These are phyloP conservation scores for Myodes glareolus DNA, from an alignment of 2,113 vertebrate genomes.

Conservation along the genomic window DNA sequence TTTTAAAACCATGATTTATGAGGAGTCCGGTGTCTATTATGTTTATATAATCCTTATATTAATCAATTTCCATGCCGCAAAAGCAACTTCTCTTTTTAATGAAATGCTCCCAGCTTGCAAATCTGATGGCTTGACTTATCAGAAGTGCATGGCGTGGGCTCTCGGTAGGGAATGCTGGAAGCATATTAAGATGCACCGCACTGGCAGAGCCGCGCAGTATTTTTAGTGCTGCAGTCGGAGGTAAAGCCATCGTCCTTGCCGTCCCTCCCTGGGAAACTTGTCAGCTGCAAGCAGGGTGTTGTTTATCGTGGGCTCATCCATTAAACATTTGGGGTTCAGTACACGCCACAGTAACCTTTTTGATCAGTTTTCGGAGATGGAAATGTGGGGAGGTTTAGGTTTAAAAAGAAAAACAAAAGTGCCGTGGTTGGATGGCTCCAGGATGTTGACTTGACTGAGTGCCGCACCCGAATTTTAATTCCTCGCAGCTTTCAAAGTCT, in stretches of 20 bases:
- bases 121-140: conserved; percentile 57
- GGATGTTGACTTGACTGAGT: conserved; percentile 62
- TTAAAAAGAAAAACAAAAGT: conserved; percentile 50
- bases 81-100: conserved; percentile 53
- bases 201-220: conserved; percentile 61
- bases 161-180: conserved; percentile 3
- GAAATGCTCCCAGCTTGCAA: not conserved
- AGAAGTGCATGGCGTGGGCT: not conserved
- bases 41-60: conserved; percentile 35
- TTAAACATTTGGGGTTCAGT: conserved; percentile 82
- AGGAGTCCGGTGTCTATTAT: not conserved
- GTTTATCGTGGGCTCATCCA: conserved; percentile 80
- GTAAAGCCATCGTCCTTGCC: conserved; percentile 30
- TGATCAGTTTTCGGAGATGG: conserved; percentile 77
- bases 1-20: conserved; percentile 28
- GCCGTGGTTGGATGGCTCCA: conserved; percentile 31
- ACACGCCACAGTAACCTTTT: conserved; percentile 77
- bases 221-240: conserved; percentile 77
- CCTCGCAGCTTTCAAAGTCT: conserved; percentile 73
- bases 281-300: conserved; percentile 58
- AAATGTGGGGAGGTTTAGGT: conserved; percentile 62
- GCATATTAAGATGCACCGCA: conserved; percentile 60
- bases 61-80: not conserved
- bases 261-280: conserved; percentile 56
- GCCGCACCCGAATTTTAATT: conserved; percentile 70